phyloP scores from a whole-genome alignment of 53 echinoderm and acorn worm species.

The Temnopleurus reevesii region DNA sequence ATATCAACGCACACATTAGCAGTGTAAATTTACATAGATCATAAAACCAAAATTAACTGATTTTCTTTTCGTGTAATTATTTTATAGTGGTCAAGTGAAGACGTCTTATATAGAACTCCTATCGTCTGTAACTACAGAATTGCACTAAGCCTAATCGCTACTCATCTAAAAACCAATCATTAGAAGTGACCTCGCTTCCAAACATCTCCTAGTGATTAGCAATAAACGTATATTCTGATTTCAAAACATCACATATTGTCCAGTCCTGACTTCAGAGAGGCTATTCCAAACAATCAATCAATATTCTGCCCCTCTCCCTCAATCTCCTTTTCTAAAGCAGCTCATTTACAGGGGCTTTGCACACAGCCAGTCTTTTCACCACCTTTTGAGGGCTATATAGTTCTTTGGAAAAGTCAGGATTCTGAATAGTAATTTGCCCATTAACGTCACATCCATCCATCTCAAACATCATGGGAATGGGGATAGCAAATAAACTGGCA shows the following conservation, averaged over 20 bases:
- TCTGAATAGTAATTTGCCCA: background rate
- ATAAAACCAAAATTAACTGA: too few species aligned
- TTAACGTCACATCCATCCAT: background rate
- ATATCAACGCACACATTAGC: too few species aligned
- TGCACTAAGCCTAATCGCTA: background rate
- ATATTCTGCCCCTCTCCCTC: constrained; percentile 29
- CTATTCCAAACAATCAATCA: constrained; percentile 23
- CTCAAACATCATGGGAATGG: background rate
- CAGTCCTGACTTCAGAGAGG: background rate
- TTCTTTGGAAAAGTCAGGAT: background rate
- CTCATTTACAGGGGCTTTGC: constrained; percentile 21
- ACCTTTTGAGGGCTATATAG: background rate
- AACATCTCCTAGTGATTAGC: constrained; percentile 2
- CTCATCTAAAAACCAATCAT: background rate
- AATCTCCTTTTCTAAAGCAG: constrained; percentile 9
- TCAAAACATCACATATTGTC: background rate
- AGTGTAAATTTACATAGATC: too few species aligned
- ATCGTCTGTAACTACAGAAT: background rate
- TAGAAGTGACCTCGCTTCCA: background rate
- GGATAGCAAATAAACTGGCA: background rate
- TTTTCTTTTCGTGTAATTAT: too few species aligned
- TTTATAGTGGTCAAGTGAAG: too few species aligned
- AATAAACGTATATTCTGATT: background rate
- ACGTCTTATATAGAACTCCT: too few species aligned
- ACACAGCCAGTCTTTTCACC: background rate